Evolutionary conservation across 2,113 vertebrate genomes (phyloP).

Genomic region (Struthio camelus): DNA sequence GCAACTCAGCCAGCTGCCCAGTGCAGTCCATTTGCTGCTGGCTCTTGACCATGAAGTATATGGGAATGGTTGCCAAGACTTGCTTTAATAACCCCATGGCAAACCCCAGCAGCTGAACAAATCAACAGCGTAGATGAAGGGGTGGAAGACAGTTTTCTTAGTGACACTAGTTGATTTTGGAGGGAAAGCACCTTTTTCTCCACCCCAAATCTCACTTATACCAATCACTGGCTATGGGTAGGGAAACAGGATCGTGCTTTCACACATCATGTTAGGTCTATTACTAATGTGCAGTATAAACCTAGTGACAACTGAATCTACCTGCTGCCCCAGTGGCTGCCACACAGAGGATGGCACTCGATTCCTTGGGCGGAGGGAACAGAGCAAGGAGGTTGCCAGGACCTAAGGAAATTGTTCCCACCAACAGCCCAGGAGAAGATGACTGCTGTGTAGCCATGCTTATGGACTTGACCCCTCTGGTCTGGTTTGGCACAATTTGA

Average conservation of each 20-base stretch:
- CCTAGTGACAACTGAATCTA: background rate
- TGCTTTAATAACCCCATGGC: background rate
- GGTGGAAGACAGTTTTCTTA: background rate
- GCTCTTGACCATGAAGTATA: background rate
- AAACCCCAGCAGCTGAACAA: constrained; percentile 10
- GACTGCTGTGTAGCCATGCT: fast-evolving
- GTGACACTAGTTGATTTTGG: background rate
- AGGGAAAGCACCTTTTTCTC: background rate
- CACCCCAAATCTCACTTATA: background rate
- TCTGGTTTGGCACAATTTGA: background rate
- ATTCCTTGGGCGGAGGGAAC: background rate
- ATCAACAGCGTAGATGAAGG: fast-evolving
- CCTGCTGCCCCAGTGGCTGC: background rate
- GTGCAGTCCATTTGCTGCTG: background rate
- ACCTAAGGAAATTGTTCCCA: background rate
- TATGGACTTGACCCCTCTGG: background rate
- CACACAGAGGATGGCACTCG: background rate
- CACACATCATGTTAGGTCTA: background rate
- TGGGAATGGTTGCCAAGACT: background rate
- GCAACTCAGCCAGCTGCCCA: background rate
- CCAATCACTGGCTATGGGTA: background rate
- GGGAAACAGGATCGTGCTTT: background rate
- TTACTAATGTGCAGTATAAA: background rate
- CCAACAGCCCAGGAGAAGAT: background rate
- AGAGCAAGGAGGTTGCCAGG: background rate